Base-by-base conservation (phyloP, 2,113 vertebrate genomes). In the Microcebus lehilahytsara region DNA sequence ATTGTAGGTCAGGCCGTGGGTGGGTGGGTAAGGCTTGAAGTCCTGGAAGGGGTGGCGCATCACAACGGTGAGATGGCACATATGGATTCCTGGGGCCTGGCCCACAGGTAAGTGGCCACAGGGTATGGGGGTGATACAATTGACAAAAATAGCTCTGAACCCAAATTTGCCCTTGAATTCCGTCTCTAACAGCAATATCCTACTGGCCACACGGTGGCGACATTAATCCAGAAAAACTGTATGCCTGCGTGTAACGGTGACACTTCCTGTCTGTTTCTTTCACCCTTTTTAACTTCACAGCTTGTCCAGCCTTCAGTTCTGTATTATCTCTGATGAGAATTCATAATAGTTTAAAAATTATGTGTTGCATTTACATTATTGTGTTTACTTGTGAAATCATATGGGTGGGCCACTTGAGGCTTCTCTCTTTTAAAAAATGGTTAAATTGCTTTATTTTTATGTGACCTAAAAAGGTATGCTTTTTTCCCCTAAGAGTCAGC, bases 1-100 rank as follows among this genome's bases (percentile, higher is more conserved):
- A 13, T 71, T 93, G 88, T 98, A 98, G 85, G 92, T 97, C 75
- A 96, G 79, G 58, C 93, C 95, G 0, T 2, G 56, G n/a, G 88
- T 95, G 77, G 94, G 81, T 6, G 74, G 32, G 67, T 96, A 95
- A 53, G 58, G 69, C 37, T 85, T 58, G 84, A n/a, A 85, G 90
- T 4, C 37, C 95, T 96, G 71, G 32, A 95, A 95, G 16, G 85
- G 2, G 56, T n/a, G 16, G 19, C 6, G 23, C 60, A 93, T 53
- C 3, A 66, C 66, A 89, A 83, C 0, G 3, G 6, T 79, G 42
- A 96, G 79, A 56, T n/a, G 19, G 46, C 3, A 40, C 5, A 11
- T 10, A 66, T 2, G 1, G 23, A 69, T 74, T 77, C 34, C 6
- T 53, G 5, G 5, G 51, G 5, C 8, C 16, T n/a, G 69, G 32